phyloP scores from a whole-genome alignment of 2,888 invertebrate genomes.

The Leucoma salicis region DNA sequence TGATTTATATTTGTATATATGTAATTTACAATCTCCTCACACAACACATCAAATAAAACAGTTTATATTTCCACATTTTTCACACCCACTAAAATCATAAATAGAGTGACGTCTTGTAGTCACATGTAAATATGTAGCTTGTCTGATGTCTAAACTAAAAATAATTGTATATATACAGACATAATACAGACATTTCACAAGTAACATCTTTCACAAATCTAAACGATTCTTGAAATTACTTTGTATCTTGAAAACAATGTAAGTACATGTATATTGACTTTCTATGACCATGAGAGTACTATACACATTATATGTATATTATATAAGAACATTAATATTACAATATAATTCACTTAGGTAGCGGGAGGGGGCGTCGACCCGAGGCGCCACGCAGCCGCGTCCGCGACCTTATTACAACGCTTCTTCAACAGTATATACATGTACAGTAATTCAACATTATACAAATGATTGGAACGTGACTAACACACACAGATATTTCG shows the following conservation, averaged over 20 bases:
- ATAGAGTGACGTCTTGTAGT: conserved; percentile 12
- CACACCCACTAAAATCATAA: conserved; percentile 7
- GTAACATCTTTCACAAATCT: not conserved
- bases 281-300: conserved; percentile 11
- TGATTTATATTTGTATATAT: too few species aligned
- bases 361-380: conserved; percentile 62
- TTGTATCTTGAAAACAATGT: not conserved
- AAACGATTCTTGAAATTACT: not conserved
- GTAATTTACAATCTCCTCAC: conserved; percentile 3
- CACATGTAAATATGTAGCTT: conserved; percentile 8
- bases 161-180: conserved; percentile 5
- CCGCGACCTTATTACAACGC: conserved; percentile 69
- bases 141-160: conserved; percentile 7
- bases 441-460: conserved; percentile 35
- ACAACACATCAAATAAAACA: conserved; percentile 8
- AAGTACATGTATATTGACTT: conserved; percentile 20
- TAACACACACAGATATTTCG: conserved; percentile 26
- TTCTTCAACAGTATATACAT: conserved; percentile 35
- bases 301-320: conserved; percentile 18
- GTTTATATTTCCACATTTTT: conserved; percentile 9
- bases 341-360: conserved; percentile 54
- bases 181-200: not conserved
- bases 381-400: conserved; percentile 65
- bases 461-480: conserved; percentile 31
- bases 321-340: conserved; percentile 38